phyloP scores from a whole-genome alignment of 1,140 invertebrate species.

The Euura saliciscinereae region DNA sequence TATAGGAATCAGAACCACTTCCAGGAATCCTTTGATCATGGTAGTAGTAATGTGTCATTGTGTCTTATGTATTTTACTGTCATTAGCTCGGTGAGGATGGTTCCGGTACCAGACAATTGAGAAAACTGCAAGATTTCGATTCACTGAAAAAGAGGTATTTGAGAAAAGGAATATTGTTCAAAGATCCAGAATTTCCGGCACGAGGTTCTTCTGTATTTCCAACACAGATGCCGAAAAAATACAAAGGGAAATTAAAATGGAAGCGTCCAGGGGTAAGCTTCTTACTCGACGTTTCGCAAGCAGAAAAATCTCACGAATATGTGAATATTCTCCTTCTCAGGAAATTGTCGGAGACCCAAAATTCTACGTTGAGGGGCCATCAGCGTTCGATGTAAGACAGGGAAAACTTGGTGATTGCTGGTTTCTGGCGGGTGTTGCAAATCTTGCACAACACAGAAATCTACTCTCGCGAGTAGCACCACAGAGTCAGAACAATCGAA shows the following conservation, averaged over 20 bases:
- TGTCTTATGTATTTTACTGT: too few species aligned
- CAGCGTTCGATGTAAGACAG: slow-evolving; percentile 96
- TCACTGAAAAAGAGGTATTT: slow-evolving; percentile 74
- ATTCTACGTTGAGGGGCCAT: slow-evolving; percentile 88
- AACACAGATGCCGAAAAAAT: too few species aligned
- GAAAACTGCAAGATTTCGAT: slow-evolving; percentile 75
- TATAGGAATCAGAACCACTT: too few species aligned
- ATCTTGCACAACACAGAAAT: slow-evolving; percentile 86
- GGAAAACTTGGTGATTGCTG: slow-evolving; percentile 98
- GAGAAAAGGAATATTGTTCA: slow-evolving; percentile 75
- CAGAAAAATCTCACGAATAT: too few species aligned
- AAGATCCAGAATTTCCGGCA: slow-evolving; percentile 87
- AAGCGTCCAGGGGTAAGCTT: slow-evolving; percentile 70
- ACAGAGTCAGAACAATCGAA: slow-evolving; percentile 77
- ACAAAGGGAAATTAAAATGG: slow-evolving; percentile 67
- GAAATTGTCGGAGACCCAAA: slow-evolving; percentile 81
- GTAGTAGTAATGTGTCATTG: too few species aligned
- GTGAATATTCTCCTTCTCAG: not conserved
- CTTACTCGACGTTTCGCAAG: too few species aligned
- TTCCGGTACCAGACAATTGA: slow-evolving; percentile 60
- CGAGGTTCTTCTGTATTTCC: slow-evolving; percentile 77
- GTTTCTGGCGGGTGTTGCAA: slow-evolving; percentile 94
- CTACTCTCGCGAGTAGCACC: slow-evolving; percentile 95
- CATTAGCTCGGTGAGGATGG: slow-evolving; percentile 74
- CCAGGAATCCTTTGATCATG: too few species aligned